A percentile compares a stretch with the other conserved stretches of the same genome.
phyloP scores from a whole-genome alignment of 2,113 vertebrate genomes.

The Pseudonaja textilis region DNA sequence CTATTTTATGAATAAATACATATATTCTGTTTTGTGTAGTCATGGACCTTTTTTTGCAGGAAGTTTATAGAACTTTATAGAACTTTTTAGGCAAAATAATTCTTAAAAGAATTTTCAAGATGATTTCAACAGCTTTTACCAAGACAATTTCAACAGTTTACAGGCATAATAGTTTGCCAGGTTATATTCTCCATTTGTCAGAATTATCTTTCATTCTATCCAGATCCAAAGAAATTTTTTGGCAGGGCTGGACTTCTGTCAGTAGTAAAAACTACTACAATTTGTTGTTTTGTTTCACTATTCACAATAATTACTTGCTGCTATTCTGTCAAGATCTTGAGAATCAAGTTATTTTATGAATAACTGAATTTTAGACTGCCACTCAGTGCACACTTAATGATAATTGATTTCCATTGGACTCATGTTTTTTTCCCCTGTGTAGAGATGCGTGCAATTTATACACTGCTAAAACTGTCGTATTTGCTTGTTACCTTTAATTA shows the following conservation, averaged over 20 bases:
- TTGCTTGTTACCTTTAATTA: neutral
- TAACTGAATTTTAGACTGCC: neutral
- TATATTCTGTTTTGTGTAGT: neutral
- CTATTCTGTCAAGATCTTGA: neutral
- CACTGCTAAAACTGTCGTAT: neutral
- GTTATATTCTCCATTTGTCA: neutral
- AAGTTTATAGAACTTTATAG: neutral
- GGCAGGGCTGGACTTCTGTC: neutral
- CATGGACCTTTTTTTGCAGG: neutral
- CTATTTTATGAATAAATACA: neutral
- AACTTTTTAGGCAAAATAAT: neutral
- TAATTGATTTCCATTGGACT: neutral
- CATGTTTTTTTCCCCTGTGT: neutral
- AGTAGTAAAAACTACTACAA: neutral
- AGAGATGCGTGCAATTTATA: neutral
- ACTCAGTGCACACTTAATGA: neutral
- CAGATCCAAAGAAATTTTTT: neutral
- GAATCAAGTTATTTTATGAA: neutral
- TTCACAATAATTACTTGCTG: neutral
- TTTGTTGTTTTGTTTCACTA: neutral
- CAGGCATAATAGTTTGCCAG: neutral
- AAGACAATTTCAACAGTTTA: slow-evolving; percentile 3
- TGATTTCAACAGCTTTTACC: neutral
- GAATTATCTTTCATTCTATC: neutral
- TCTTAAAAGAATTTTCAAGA: neutral